phyloP scores from a whole-genome alignment of 35 echinoderm and acorn worm genomes.

The Heliocidaris tuberculata region DNA sequence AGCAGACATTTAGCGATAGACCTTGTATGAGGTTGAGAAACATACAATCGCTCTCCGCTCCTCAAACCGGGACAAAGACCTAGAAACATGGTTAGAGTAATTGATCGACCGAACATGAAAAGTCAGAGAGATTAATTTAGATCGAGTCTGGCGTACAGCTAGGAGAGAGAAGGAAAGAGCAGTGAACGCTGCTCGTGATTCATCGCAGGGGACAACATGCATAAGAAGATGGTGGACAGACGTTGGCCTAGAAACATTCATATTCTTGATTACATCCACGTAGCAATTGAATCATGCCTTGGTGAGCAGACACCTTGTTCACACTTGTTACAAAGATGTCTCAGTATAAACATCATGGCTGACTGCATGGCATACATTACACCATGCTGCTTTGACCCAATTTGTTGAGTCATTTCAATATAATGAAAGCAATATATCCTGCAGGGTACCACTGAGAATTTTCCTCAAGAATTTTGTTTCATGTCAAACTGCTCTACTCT shows the following conservation, averaged over 20 bases:
- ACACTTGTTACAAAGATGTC: background rate
- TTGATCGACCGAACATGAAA: constrained; percentile 10
- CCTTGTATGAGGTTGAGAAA: constrained; percentile 1
- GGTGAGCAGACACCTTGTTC: background rate
- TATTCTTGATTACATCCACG: background rate
- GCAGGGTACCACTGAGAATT: background rate
- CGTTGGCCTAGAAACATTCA: background rate
- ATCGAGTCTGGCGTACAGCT: background rate
- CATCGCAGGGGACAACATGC: background rate
- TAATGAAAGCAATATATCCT: background rate
- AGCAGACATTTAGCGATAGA: background rate
- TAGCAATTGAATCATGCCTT: background rate
- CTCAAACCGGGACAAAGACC: background rate
- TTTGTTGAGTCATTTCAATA: background rate
- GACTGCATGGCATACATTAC: background rate
- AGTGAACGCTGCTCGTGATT: background rate
- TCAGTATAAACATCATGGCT: background rate
- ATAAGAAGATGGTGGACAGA: background rate
- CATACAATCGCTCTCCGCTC: background rate
- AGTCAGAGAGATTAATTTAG: constrained; percentile 18
- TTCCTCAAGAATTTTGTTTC: background rate
- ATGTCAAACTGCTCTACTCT: background rate
- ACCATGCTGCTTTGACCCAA: background rate
- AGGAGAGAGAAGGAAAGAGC: background rate
- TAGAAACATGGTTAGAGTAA: background rate